A percentile compares a stretch with the other conserved stretches of the same genome.
Evolutionary conservation across 2,888 invertebrate genomes (phyloP).

Genomic region (Erannis defoliaria): DNA sequence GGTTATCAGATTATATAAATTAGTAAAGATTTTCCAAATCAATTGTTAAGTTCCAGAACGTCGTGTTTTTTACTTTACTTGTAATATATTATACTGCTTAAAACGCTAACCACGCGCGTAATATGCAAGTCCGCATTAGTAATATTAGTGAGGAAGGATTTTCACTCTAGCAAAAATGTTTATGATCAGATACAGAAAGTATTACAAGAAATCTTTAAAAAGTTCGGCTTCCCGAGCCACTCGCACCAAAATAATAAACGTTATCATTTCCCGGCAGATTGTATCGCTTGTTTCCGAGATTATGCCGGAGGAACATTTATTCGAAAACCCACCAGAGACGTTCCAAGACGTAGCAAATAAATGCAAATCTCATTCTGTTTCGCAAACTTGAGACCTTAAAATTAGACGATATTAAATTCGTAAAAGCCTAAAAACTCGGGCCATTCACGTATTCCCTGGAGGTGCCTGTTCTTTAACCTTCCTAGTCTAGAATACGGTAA

Average conservation of each 20-base stretch:
- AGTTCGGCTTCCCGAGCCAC: neutral
- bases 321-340: slow-evolving; percentile 28
- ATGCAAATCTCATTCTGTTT: slow-evolving; percentile 45
- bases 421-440: slow-evolving; percentile 55
- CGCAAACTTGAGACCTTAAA: slow-evolving; percentile 47
- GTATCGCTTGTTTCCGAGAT: slow-evolving; percentile 13
- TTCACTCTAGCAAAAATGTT: too few species aligned
- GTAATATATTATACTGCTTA: too few species aligned
- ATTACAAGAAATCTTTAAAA: neutral
- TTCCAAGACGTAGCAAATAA: slow-evolving; percentile 34
- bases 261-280: slow-evolving; percentile 15
- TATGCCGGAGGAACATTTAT: slow-evolving; percentile 21
- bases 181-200: neutral
- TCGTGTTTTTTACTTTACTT: too few species aligned
- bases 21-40: too few species aligned
- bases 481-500: neutral
- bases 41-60: too few species aligned
- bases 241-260: slow-evolving; percentile 3
- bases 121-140: too few species aligned
- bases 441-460: slow-evolving; percentile 38
- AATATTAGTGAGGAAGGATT: too few species aligned
- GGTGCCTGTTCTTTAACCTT: slow-evolving; percentile 37
- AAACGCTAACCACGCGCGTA: too few species aligned
- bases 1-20: too few species aligned
- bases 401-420: slow-evolving; percentile 56